These are phyloP conservation scores for Liodrosophila aerea DNA, from an alignment of 2,888 invertebrate genomes.

Conservation along the genomic window DNA sequence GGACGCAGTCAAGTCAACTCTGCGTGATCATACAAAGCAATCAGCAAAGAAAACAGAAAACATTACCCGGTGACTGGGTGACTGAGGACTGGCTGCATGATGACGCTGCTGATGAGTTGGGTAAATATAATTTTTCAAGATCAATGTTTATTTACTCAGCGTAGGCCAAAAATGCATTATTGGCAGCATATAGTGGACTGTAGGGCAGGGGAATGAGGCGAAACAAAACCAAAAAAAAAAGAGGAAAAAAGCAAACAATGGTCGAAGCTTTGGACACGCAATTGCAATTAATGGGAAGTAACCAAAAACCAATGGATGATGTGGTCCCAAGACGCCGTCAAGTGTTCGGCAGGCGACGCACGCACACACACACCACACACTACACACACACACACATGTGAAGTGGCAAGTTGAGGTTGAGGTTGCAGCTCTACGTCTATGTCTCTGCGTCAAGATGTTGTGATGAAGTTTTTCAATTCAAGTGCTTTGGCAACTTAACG, in stretches of 20 bases:
- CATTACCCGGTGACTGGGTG: constrained; percentile 41
- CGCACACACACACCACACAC: constrained; percentile 33
- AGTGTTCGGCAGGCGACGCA: constrained; percentile 55
- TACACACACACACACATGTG: constrained; percentile 30
- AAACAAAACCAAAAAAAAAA: constrained; percentile 1
- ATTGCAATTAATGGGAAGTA: constrained; percentile 80
- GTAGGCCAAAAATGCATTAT: constrained; percentile 69
- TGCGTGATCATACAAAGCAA: constrained; percentile 65
- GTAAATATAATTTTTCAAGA: constrained; percentile 78
- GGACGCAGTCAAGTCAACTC: constrained; percentile 31
- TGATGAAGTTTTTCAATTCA: constrained; percentile 59
- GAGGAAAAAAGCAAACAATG: constrained; percentile 61
- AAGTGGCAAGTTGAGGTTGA: constrained; percentile 38
- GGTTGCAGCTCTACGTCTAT: constrained; percentile 19
- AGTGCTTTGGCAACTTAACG: constrained; percentile 68
- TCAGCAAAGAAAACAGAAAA: constrained; percentile 75
- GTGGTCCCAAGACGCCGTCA: constrained; percentile 64
- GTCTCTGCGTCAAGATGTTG: constrained; percentile 26
- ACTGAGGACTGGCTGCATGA: constrained; percentile 21
- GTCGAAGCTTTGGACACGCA: constrained; percentile 74
- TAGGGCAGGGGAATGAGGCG: background rate
- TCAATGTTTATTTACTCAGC: constrained; percentile 74
- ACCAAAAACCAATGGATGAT: constrained; percentile 63
- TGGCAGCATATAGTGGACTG: constrained; percentile 53
- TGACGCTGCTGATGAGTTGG: constrained; percentile 71